Conservation (phyloP, 92 coral and sea anemone species). For the Siderastrea radians region DNA sequence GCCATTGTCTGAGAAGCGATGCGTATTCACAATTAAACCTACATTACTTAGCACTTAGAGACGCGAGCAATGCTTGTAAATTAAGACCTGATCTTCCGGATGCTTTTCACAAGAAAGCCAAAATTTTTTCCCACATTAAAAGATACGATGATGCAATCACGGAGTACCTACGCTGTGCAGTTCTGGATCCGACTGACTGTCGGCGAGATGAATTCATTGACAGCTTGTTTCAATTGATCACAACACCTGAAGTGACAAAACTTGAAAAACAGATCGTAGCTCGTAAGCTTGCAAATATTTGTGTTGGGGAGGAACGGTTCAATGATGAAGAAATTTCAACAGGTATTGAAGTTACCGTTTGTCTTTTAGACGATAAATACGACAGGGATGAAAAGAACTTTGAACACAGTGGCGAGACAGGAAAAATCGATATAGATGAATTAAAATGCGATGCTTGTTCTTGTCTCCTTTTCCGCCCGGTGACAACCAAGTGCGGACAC, state of each 20-base stretch:
- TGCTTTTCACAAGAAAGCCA: conserved; percentile 22
- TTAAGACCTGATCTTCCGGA: conserved; percentile 29
- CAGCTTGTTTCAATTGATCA: conserved; percentile 2
- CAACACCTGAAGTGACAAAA: neutral
- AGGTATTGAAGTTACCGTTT: neutral
- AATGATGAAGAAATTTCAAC: neutral
- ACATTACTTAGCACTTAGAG: conserved; percentile 15
- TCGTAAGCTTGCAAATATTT: neutral
- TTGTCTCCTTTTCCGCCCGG: conserved; percentile 2
- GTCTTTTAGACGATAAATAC: no score
- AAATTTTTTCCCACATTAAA: neutral
- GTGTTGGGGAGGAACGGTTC: neutral
- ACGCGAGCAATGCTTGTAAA: neutral
- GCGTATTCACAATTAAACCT: conserved; percentile 3
- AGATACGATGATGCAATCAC: conserved; percentile 6
- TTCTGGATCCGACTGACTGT: neutral
- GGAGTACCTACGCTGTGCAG: conserved; percentile 6
- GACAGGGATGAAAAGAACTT: neutral
- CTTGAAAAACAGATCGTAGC: conserved; percentile 8
- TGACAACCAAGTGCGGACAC: conserved; percentile 22
- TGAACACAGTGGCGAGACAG: neutral
- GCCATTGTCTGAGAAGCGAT: conserved; percentile 37
- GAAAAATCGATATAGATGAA: neutral
- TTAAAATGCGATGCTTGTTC: neutral
- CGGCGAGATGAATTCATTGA: conserved; percentile 16